Evolutionary conservation across 2,797 vertebrate species (phyloP).

Genomic region (Dromococcyx pavoninus): DNA sequence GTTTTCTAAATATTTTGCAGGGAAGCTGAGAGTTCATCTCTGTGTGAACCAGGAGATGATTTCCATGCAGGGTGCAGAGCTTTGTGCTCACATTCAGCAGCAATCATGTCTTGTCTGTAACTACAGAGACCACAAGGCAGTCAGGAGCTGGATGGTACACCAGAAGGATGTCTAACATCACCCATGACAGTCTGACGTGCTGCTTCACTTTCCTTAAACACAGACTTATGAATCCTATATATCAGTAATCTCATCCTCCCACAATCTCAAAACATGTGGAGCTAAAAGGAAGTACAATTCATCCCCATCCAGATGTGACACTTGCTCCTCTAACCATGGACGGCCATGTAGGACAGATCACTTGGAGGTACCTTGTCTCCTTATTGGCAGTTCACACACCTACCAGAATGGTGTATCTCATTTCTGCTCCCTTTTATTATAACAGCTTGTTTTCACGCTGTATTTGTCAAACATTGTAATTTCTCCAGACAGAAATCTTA

Average conservation of each 20-base stretch:
- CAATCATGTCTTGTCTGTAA: not conserved
- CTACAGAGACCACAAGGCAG: not conserved
- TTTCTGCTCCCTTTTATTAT: not conserved
- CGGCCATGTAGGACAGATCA: fast-evolving
- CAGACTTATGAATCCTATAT: not conserved
- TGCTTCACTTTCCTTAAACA: not conserved
- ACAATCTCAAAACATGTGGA: not conserved
- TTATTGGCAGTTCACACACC: fast-evolving
- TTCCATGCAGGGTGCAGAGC: not conserved
- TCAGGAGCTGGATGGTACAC: not conserved
- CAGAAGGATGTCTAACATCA: not conserved
- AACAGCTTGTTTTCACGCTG: not conserved
- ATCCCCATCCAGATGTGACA: not conserved
- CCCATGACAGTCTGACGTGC: fast-evolving
- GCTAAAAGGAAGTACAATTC: not conserved
- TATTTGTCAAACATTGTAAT: not conserved
- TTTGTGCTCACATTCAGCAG: not conserved
- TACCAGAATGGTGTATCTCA: not conserved
- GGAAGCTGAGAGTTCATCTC: not conserved
- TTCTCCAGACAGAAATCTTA: not conserved
- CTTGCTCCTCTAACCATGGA: not conserved
- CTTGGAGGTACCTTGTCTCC: not conserved
- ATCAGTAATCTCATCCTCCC: not conserved
- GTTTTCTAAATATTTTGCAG: not conserved
- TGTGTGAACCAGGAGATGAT: not conserved